Evolutionary conservation across 2,113 vertebrate species (phyloP), one percentile per base, ranked within the genome.

Genomic region (Oenanthe melanoleuca): DNA sequence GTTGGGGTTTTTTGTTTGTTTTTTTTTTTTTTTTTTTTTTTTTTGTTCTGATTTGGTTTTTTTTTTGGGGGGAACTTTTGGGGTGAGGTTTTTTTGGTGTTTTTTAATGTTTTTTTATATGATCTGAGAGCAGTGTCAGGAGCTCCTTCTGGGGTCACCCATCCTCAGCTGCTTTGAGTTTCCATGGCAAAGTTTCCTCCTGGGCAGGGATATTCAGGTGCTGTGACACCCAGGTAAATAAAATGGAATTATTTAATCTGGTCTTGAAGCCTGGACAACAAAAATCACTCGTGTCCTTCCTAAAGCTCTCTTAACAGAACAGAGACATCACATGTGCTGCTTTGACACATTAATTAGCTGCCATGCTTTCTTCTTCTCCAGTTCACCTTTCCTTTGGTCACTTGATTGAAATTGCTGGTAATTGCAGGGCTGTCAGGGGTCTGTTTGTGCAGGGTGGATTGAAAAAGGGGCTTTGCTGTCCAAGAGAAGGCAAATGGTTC

Each of bases 271-370:
- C 80, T 80, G 82, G 5, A 1, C 64, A 73, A 56, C 92, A 96
- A 83, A 97, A 97, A 96, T 74, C 95, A 92, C 95, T 91, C 72
- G 34, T 61, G 95, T 96, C 92, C 90, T 94, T 91, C 23, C 37
- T 70, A 95, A 97, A 97, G 97, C 94, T 96, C 97, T 97, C 96
- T 97, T 97, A 98, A 92, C 95, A 96, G 97, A 97, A 84, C 59
- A 77, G 67, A 66, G 78, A 59, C 44, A 20, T 45, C 8, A 45
- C 20, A 45, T 45, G 69, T 88, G 95, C 97, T 97, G 53, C 93
- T 97, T 96, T 98, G 98, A 98, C 98, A 97, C 97, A 96, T 97
- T 98, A 98, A 98, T 98, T 98, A 97, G 95, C 92, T 97, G 86
- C 70, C 75, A 22, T 85, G 91, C 95, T 94, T 97, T 95, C 92